These are phyloP conservation scores for Caenorhabditis imperialis DNA, from an alignment of 2,888 invertebrate species.

Conservation along the genomic window DNA sequence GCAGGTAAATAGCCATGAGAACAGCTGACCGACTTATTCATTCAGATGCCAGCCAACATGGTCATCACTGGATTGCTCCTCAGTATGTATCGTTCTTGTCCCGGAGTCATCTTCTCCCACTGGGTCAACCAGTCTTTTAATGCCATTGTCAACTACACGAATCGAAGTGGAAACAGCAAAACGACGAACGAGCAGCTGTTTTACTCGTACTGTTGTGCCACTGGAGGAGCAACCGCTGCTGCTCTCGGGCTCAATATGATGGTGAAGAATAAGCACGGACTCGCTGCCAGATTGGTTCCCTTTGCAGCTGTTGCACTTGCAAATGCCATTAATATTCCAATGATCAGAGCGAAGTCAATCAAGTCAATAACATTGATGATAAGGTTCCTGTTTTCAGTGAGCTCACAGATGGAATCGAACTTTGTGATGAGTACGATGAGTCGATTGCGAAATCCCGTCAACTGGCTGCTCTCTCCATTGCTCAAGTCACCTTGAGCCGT, in stretches of 20 bases:
- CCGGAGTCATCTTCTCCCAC: constrained; percentile 95
- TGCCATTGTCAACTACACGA: constrained; percentile 97
- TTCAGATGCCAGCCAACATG: constrained; percentile 89
- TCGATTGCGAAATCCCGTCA: constrained; percentile 79
- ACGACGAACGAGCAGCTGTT: constrained; percentile 81
- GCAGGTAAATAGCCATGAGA: constrained; percentile 84
- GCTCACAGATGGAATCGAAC: constrained; percentile 60
- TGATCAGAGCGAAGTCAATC: constrained; percentile 85
- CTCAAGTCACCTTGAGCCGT: constrained; percentile 89
- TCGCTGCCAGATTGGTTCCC: constrained; percentile 90
- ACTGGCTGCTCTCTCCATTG: constrained; percentile 89
- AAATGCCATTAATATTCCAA: constrained; percentile 96
- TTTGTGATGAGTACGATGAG: constrained; percentile 55
- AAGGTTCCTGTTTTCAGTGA: constrained; percentile 42
- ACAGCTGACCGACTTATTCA: no score
- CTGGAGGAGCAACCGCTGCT: constrained; percentile 60
- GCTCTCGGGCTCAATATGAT: constrained; percentile 59
- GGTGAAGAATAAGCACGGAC: constrained; percentile 82
- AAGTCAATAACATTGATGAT: not conserved
- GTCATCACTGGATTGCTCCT: constrained; percentile 96
- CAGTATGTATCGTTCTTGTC: constrained; percentile 92
- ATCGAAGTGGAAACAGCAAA: constrained; percentile 82
- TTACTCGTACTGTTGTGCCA: constrained; percentile 78
- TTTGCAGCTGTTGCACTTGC: constrained; percentile 94
- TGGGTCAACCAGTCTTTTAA: constrained; percentile 86